Conservation (phyloP, 2,797 vertebrate species). For the Loriculus beryllinus region DNA sequence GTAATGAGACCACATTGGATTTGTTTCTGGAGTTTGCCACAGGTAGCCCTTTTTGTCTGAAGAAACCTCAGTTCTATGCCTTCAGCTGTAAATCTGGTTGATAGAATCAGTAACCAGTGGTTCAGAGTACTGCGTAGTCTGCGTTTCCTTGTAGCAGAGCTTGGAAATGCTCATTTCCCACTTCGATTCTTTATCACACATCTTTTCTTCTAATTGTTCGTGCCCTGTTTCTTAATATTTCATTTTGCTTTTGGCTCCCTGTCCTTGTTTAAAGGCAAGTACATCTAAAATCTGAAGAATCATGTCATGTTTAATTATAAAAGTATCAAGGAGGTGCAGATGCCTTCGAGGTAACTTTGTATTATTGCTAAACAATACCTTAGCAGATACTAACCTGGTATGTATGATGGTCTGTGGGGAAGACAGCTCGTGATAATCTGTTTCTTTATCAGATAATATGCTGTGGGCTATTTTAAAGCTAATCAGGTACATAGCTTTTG, state of each 20-base stretch:
- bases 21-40: neutral
- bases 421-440: neutral
- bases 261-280: neutral
- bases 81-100: neutral
- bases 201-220: neutral
- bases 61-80: neutral
- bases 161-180: neutral
- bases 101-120: neutral
- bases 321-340: neutral
- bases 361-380: neutral
- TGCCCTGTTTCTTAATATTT: neutral
- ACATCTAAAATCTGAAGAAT: neutral
- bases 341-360: neutral
- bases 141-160: neutral
- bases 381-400: neutral
- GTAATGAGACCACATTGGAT: too few relatives aligned
- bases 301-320: neutral
- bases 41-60: neutral
- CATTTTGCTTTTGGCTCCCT: neutral
- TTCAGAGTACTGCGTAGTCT: neutral
- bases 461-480: neutral
- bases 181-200: rapidly evolving
- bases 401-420: neutral
- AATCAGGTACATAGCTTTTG: neutral
- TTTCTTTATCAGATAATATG: neutral